phyloP scores from a whole-genome alignment of 2,888 invertebrate genomes.

The Leptarthrus brevirostris region DNA sequence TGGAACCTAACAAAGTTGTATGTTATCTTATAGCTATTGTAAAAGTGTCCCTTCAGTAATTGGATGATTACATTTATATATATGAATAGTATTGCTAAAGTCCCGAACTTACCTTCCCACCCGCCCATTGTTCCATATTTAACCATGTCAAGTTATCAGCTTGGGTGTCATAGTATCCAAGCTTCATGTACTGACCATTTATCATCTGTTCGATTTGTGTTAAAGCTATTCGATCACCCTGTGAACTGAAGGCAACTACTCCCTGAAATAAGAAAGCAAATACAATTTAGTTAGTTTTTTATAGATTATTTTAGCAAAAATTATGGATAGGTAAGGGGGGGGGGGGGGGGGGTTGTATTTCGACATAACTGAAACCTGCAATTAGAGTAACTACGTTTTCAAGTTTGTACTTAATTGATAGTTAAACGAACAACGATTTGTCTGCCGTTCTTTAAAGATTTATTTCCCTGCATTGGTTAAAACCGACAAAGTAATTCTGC shows the following conservation, averaged over 20 bases:
- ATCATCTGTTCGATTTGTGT: constrained; percentile 98
- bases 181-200: constrained; percentile 91
- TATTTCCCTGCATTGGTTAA: too few species aligned
- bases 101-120: constrained; percentile 69
- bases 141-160: constrained; percentile 96
- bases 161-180: constrained; percentile 97
- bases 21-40: neutral
- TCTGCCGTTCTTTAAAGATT: too few species aligned
- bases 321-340: too few species aligned
- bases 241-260: constrained; percentile 96
- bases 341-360: too few species aligned
- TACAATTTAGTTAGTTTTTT: too few species aligned
- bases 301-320: too few species aligned
- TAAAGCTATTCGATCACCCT: constrained; percentile 97
- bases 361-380: too few species aligned
- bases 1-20: neutral
- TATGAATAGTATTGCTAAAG: neutral
- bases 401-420: too few species aligned
- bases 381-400: too few species aligned
- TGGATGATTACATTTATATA: neutral
- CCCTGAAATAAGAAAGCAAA: constrained; percentile 74
- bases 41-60: neutral
- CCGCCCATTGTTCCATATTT: constrained; percentile 90
- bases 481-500: too few species aligned
- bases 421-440: too few species aligned